Evolutionary conservation across 2,113 vertebrate species (phyloP).

Genomic region (Pagrus major): DNA sequence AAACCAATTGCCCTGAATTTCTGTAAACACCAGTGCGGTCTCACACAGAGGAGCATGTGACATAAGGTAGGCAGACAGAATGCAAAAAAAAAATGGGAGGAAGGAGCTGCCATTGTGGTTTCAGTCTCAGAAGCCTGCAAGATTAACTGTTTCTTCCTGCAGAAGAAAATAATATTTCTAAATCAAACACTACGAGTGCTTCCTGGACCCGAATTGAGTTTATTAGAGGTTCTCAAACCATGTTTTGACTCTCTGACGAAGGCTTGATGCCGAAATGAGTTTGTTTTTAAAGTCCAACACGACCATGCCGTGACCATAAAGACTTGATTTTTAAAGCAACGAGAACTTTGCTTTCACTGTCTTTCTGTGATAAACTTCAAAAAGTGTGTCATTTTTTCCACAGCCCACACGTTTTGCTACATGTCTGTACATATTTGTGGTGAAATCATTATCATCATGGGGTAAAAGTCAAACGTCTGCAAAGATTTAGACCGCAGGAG

Average conservation of each 20-base stretch:
- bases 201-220: too few relatives aligned
- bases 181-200: not conserved
- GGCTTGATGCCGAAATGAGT: too few relatives aligned
- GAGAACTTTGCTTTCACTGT: not conserved
- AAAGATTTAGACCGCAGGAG: slow-evolving; percentile 19
- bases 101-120: slow-evolving; percentile 49
- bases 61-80: slow-evolving; percentile 8
- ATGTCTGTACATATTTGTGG: not conserved
- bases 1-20: not conserved
- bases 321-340: too few relatives aligned
- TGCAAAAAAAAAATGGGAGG: not conserved
- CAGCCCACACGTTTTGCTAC: not conserved
- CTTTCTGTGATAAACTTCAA: not conserved
- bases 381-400: not conserved
- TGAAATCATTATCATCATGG: not conserved
- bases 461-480: slow-evolving; percentile 41
- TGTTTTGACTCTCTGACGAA: too few relatives aligned
- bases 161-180: not conserved
- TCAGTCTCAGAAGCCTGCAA: slow-evolving; percentile 27
- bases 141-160: not conserved
- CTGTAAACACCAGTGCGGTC: not conserved
- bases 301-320: too few relatives aligned
- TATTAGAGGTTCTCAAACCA: too few relatives aligned
- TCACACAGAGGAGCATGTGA: slow-evolving; percentile 8
- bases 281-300: too few relatives aligned